Evolutionary conservation across 2,113 vertebrate species (phyloP).

Genomic region (Vimba vimba): DNA sequence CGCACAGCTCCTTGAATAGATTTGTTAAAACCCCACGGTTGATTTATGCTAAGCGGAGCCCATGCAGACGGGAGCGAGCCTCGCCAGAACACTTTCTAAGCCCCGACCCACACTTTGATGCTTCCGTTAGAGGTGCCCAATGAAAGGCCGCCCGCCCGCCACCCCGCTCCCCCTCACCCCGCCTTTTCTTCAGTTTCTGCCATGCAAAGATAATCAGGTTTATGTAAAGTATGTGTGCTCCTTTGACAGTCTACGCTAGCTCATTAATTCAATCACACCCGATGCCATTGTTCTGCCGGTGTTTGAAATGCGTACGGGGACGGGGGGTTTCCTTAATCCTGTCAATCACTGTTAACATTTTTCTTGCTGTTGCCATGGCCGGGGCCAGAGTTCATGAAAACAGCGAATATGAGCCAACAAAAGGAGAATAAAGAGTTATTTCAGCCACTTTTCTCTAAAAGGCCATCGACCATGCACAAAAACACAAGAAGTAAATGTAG

Average conservation of each 20-base stretch:
- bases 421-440: conserved; percentile 99
- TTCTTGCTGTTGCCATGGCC: conserved; percentile 98
- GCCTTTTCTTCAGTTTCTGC: conserved; percentile 86
- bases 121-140: conserved; percentile 82
- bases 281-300: conserved; percentile 97
- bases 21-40: conserved; percentile 90
- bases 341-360: conserved; percentile 99
- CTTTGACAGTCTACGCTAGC: conserved; percentile 98
- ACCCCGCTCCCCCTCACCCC: conserved; percentile 47
- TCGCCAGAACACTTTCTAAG: conserved; percentile 77
- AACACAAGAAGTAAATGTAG: conserved; percentile 98
- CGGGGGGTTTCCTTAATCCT: conserved; percentile 93
- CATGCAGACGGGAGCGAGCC: conserved; percentile 77
- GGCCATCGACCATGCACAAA: conserved; percentile 96
- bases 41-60: conserved; percentile 88
- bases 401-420: conserved; percentile 98
- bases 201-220: conserved; percentile 99
- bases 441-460: conserved; percentile 91
- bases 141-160: conserved; percentile 77
- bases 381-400: conserved; percentile 99
- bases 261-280: conserved; percentile 99
- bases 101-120: conserved; percentile 82
- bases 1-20: conserved; percentile 84
- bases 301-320: conserved; percentile 98
- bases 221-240: conserved; percentile 99